Evolutionary conservation across 1,140 invertebrate genomes (phyloP), one percentile per base, ranked within the genome.

Genomic region (Lethrus apterus): DNA sequence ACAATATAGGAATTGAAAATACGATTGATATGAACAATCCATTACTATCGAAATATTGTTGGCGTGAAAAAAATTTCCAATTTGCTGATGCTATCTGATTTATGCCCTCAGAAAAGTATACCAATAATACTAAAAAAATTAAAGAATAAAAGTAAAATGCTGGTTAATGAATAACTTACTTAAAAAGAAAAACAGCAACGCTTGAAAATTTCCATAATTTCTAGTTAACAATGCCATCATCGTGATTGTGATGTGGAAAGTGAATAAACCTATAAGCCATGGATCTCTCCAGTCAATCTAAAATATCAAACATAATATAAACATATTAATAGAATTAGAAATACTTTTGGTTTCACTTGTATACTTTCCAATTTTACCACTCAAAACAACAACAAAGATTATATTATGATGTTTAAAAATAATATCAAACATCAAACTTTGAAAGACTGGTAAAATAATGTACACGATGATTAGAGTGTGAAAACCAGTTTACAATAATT

Each of bases 1-100:
- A 74, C 46, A 94, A 72, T 56, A 93, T 84, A 31, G 91, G 91
- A 58, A 89, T 81, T 5, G 89, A 93, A 67, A 92, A 92, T 9
- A 93, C 84, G 11, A 92, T 74, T 8, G 89, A 93, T 74, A 93
- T 92, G 65, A 94, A 94, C 45, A 93, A 71, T 24, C 91, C 90
- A 69, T 87, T 87, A 53, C 83, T 87, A 66, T 94, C 91, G 69
- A 94, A 94, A 68, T 93, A 93, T 62, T 93, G 89, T 56, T 94
- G 89, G 50, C 80, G 78, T 4, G 89, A 87, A 65, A 93, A 93
- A 33, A 80, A 70, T 58, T 83, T 79, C 87, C 88, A 93, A 67
- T 91, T 83, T 51, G 72, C 75, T 0, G 88, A 86, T 13, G 86
- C 89, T 41, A 88, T 74, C 72, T 89, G 81, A 65, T 93, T 92